Evolutionary conservation across 2,797 vertebrate genomes (phyloP).

Genomic region (Cacajao melanocephalus): DNA sequence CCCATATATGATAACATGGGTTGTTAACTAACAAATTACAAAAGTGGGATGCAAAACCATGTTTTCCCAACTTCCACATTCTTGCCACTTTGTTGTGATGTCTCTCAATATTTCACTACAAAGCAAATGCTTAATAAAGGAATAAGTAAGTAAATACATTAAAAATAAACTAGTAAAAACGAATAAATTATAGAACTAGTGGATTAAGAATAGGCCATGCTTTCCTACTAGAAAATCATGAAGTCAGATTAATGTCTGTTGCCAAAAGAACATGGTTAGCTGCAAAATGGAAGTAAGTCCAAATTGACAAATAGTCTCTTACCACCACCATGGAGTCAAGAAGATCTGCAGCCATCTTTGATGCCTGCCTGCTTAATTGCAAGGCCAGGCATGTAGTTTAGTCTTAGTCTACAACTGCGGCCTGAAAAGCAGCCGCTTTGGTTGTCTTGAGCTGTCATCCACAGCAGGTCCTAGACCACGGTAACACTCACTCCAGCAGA

Average conservation of each 20-base stretch:
- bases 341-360: background rate
- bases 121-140: background rate
- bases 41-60: background rate
- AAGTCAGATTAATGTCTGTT: background rate
- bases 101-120: background rate
- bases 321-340: background rate
- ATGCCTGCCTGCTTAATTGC: background rate
- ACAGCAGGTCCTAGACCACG: background rate
- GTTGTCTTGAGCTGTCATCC: background rate
- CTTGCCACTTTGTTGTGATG: background rate
- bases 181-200: background rate
- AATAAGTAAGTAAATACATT: background rate
- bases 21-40: conserved; percentile 7
- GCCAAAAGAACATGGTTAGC: background rate
- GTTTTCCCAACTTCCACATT: background rate
- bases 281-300: background rate
- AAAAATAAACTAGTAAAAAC: background rate
- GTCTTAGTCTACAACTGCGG: background rate
- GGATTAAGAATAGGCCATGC: background rate
- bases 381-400: accelerated
- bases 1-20: background rate
- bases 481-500: background rate
- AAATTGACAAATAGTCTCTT: background rate
- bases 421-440: background rate
- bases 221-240: background rate